Conservation (phyloP, 2,888 invertebrate genomes). For the Temnothorax ravouxi region DNA sequence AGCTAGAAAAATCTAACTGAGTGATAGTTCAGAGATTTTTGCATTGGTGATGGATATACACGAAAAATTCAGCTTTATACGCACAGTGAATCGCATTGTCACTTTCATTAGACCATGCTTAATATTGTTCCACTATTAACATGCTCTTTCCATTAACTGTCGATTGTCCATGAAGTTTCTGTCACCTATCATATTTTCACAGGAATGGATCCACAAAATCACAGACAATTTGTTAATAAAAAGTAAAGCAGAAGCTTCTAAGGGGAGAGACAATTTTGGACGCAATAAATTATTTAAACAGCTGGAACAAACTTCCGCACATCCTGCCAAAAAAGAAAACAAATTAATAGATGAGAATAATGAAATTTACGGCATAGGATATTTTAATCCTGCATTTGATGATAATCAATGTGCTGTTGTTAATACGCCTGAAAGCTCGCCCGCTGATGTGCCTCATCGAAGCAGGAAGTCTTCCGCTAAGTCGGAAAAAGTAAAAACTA, state of each 20-base stretch:
- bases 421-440: constrained; percentile 77
- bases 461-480: constrained; percentile 80
- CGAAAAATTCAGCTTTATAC: constrained; percentile 76
- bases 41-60: constrained; percentile 82
- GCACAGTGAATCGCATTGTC: constrained; percentile 81
- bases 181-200: constrained; percentile 82
- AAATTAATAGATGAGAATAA: constrained; percentile 76
- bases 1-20: constrained; percentile 56
- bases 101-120: constrained; percentile 80
- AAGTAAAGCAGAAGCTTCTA: constrained; percentile 79
- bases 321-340: constrained; percentile 71
- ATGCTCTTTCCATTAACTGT: constrained; percentile 77
- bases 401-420: constrained; percentile 74
- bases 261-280: constrained; percentile 84
- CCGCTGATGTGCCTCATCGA: constrained; percentile 75
- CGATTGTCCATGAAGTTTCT: constrained; percentile 63
- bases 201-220: constrained; percentile 85
- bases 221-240: constrained; percentile 83
- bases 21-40: constrained; percentile 64
- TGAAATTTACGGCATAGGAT: constrained; percentile 81
- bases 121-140: constrained; percentile 79
- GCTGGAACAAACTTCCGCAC: constrained; percentile 70
- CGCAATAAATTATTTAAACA: constrained; percentile 70
- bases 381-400: constrained; percentile 84
- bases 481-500: constrained; percentile 86